Evolutionary conservation across 2,888 invertebrate genomes (phyloP), one percentile per base, ranked within the genome.

Genomic region (Caenorhabditis wallacei): DNA sequence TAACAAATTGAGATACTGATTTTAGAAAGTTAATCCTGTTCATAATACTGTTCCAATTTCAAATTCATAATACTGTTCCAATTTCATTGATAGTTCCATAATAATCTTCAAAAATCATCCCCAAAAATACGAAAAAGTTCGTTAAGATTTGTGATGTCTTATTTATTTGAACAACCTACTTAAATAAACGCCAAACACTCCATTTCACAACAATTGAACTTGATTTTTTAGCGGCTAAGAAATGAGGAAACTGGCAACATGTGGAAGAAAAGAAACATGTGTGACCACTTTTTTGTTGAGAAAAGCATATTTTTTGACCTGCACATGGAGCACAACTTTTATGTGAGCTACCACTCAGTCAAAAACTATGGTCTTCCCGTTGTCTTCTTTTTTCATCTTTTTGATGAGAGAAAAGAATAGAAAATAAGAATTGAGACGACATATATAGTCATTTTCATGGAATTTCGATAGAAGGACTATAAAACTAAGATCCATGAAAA

Each of bases 261-360:
- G 76, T 69, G 69, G 69, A 53, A 48, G 13, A 66, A 48, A 59
- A 54, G 26, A 68, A 20, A 76, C 68, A 68, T 69, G 35, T 75
- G 66, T 59, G 48, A 61, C 56, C 66, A 68, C 59, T 48, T 59
- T 74, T 64, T 63, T 53, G 53, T 43, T 22, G 43, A 46, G 30
- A 26, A 61, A 24, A 46, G 35, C 76, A 76, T 76, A 76, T 68
- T 76, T 76, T 68, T 76, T 76, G 76, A 69, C 76, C 68, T 76
- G 59, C 68, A 69, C 61, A 61, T 69, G 59, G 51, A 66, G 53
- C 68, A 53, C 76, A 68, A 66, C 57, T 75, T 68, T 61, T 61
- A 76, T 76, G 76, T 30, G 68, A 61, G 75, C 51, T 64, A 46
- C n/a, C n/a, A n/a, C 57, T 66, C 57, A 11, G 75, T 64, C 74